Conservation (phyloP, 1,140 invertebrate species). For the Nephotettix cincticeps region DNA sequence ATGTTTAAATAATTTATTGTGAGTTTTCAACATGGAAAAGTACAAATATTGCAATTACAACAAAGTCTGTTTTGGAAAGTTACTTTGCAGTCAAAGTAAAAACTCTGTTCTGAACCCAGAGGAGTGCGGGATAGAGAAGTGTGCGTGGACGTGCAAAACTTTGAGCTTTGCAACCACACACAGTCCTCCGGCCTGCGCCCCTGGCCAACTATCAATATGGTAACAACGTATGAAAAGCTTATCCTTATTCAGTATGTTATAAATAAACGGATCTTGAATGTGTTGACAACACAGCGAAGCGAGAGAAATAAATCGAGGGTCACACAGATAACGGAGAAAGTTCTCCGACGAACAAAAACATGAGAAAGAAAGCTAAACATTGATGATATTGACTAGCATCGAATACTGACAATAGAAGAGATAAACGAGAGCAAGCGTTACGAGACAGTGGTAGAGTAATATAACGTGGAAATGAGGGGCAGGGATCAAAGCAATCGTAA, state of each 20-base stretch:
- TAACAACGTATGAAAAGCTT: constrained; percentile 38
- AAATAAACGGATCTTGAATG: constrained; percentile 26
- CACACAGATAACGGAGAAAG: constrained; percentile 32
- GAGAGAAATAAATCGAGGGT: constrained; percentile 32
- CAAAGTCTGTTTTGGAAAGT: constrained; percentile 39
- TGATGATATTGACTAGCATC: constrained; percentile 32
- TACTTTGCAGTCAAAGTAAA: constrained; percentile 32
- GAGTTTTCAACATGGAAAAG: constrained; percentile 40
- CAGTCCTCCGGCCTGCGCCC: too few relatives aligned
- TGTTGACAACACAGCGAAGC: constrained; percentile 26
- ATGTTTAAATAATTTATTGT: constrained; percentile 41
- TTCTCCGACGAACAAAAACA: constrained; percentile 19
- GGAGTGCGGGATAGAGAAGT: background rate
- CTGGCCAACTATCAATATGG: constrained; percentile 32
- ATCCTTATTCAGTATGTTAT: constrained; percentile 34
- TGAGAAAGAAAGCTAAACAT: constrained; percentile 36
- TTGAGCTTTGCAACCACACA: too few relatives aligned
- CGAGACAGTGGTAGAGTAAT: background rate
- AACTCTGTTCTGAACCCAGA: constrained; percentile 22
- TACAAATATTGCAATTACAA: constrained; percentile 41
- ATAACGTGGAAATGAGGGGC: background rate
- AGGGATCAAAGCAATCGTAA: background rate
- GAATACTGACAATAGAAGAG: constrained; percentile 28
- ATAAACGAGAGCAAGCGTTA: constrained; percentile 21
- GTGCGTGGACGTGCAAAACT: too few relatives aligned